Conservation (phyloP, 2,888 invertebrate species). For the Tetragnatha montana region DNA sequence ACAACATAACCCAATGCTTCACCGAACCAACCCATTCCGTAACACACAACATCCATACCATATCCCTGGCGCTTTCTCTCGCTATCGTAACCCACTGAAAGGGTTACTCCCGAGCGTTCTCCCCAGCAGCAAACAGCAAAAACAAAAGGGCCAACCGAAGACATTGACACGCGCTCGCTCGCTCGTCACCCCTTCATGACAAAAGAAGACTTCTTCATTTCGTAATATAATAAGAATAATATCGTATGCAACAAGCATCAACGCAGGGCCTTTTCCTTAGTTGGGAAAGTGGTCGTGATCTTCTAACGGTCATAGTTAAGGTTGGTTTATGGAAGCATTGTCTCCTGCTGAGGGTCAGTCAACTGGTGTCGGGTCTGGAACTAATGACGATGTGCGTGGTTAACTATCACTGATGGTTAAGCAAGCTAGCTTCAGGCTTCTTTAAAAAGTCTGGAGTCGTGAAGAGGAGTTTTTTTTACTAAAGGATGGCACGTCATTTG, state of each 20-base stretch:
- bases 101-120: constrained; percentile 54
- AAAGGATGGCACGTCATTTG: too few relatives aligned
- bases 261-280: not conserved
- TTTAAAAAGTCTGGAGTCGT: too few relatives aligned
- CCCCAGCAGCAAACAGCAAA: constrained; percentile 10
- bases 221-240: not conserved
- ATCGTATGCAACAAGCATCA: not conserved
- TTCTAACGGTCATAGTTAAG: not conserved
- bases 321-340: not conserved
- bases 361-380: not conserved
- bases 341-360: not conserved
- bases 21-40: too few relatives aligned
- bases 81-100: constrained; percentile 21
- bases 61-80: not conserved
- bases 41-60: too few relatives aligned
- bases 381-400: too few relatives aligned
- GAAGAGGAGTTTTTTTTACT: too few relatives aligned
- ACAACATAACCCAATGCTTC: too few relatives aligned
- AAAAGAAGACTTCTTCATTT: constrained; percentile 20
- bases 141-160: constrained; percentile 41
- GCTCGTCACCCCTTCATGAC: constrained; percentile 16
- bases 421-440: too few relatives aligned
- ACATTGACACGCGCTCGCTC: constrained; percentile 52
- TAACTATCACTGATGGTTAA: too few relatives aligned
- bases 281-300: not conserved